A percentile compares a stretch with the other conserved stretches of the same genome.
Evolutionary conservation across 1,140 invertebrate species (phyloP).

Genomic region (Leptinotarsa undecemlineata): DNA sequence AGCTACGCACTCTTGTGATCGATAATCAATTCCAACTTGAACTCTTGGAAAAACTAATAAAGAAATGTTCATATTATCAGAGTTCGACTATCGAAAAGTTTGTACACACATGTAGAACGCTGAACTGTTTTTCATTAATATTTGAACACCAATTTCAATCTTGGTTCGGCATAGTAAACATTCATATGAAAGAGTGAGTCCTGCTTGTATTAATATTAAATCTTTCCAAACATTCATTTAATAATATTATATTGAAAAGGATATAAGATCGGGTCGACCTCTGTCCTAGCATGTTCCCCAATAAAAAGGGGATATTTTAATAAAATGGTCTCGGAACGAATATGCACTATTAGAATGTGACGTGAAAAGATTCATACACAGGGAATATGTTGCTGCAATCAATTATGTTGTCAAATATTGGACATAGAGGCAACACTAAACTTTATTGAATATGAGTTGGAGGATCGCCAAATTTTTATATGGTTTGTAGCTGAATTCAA

Average conservation of each 20-base stretch:
- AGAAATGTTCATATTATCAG: background rate
- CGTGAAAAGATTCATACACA: no score
- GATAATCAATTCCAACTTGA: background rate
- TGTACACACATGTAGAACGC: background rate
- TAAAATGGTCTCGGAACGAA: background rate
- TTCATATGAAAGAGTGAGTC: constrained; percentile 5
- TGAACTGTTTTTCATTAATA: constrained; percentile 3
- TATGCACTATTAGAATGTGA: background rate
- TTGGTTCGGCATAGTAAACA: background rate
- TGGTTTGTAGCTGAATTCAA: no score
- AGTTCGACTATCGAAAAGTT: background rate
- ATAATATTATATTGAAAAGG: background rate
- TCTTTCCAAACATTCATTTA: constrained; percentile 3
- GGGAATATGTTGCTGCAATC: no score
- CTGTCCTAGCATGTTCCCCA: background rate
- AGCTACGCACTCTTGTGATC: no score
- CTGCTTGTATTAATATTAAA: constrained; percentile 6
- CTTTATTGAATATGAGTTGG: no score
- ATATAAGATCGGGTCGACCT: background rate
- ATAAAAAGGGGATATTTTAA: background rate
- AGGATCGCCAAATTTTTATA: no score
- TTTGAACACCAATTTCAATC: constrained; percentile 6
- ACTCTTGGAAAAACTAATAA: background rate
- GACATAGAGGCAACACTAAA: no score
- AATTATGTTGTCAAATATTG: no score